Base-by-base conservation (phyloP, 2,888 invertebrate species). In the Drosophila paramelanica region DNA sequence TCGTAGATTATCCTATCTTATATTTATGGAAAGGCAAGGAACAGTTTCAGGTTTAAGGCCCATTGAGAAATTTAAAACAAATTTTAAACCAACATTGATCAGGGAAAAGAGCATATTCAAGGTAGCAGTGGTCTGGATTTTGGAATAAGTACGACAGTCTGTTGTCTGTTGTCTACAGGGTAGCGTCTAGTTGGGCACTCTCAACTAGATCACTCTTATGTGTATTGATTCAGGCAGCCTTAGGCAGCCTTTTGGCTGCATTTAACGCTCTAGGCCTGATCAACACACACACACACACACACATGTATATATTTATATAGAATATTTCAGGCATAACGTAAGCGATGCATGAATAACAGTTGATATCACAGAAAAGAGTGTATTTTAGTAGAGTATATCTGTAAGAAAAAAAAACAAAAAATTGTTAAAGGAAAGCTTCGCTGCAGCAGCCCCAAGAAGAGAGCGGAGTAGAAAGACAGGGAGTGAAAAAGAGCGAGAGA, bases 331-430 rank as follows among this genome's bases (percentile, higher is more conserved):
- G 50, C 67, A 79, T 62, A 78, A 59, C 76, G 55, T 66, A 58
- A 77, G 65, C 68, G 42, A 31, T 25, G 45, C 47, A 56, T 82
- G 82, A 82, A 70, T 86, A 83, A 81, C 49, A 43, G 7, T 36
- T 38, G 47, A 56, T 60, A 66, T 55, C 60, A 62, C 25, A 47
- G 55, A 14, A n/a, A 14, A 59, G 71, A 66, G 60, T 61, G 33
- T 49, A 20, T 51, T 41, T 45, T 42, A 49, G 66, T 46, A 74
- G 67, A 20, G 67, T 49, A 46, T 62, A 20, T 45, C 39, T 31
- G 42, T 71, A 31, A 57, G 46, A 27, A 51, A 57, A 56, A 53
- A 27, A 50, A 57, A 52, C 41, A 36, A 13, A 11, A 51, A 57
- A 60, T 49, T 56, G 46, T 20, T 3, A 6, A 59, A 59, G 77